Conservation (phyloP, 2,113 vertebrate species). For the Chionomys nivalis region DNA sequence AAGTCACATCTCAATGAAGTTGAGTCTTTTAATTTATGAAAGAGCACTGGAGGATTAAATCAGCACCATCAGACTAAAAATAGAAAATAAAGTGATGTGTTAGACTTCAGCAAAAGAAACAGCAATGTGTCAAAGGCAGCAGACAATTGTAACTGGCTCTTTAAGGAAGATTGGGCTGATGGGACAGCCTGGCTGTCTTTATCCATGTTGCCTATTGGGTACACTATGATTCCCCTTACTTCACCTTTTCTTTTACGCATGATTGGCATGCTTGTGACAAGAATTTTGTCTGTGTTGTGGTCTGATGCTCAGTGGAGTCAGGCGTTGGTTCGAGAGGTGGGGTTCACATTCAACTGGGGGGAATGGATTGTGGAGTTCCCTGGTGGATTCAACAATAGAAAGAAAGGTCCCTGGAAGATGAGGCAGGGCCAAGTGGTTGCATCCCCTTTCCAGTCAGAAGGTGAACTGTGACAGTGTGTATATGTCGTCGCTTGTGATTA, state of each 20-base stretch:
- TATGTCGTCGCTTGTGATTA: too few relatives aligned
- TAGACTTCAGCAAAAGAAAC: not conserved
- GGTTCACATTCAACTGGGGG: too few relatives aligned
- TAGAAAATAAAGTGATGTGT: not conserved
- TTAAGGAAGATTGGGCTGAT: too few relatives aligned
- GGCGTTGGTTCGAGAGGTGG: too few relatives aligned
- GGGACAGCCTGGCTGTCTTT: not conserved
- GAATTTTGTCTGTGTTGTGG: too few relatives aligned
- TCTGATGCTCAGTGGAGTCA: too few relatives aligned
- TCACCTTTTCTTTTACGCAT: not conserved
- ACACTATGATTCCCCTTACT: not conserved
- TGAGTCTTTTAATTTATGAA: not conserved
- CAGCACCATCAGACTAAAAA: not conserved
- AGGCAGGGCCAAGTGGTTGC: too few relatives aligned
- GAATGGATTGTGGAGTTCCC: too few relatives aligned
- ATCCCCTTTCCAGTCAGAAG: too few relatives aligned
- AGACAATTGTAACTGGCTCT: not conserved
- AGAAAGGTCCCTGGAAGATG: too few relatives aligned
- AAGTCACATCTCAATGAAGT: not conserved
- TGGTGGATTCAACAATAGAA: too few relatives aligned
- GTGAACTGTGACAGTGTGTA: too few relatives aligned
- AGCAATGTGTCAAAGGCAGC: not conserved
- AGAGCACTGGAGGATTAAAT: not conserved
- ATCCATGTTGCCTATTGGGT: not conserved
- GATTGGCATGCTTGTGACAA: not conserved